Base-by-base conservation (phyloP, 2,888 invertebrate genomes). In the Eudemis profundana region DNA sequence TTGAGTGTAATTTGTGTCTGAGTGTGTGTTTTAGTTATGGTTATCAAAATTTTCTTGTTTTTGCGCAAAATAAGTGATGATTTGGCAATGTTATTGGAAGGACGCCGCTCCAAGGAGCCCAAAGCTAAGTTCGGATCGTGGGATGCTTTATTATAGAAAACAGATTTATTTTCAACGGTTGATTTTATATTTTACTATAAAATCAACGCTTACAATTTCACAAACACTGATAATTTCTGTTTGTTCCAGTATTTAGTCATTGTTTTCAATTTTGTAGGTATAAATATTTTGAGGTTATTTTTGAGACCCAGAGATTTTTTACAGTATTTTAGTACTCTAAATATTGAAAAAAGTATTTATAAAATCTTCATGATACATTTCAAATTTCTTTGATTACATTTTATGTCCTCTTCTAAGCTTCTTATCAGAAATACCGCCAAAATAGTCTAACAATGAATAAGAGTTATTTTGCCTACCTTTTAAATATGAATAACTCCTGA, bases 81-180 rank as follows among this genome's bases (percentile, higher is more conserved):
- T 80, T 78, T 69, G 66, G 67, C 56, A 72, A 64, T 73, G 68
- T 73, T 79, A 69, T 78, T 74, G 70, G 73, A 80, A 73, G 76
- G 85, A 88, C 84, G 88, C 85, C 75, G 76, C 76, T 74, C 69
- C 70, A 68, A 70, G 71, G 70, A 72, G 78, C 72, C 72, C 73
- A 81, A 77, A 79, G 86, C 88, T 89, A 88, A 79, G 83, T 89
- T 87, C 85, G 81, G 78, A 74, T 74, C 70, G 77, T 75, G 75
- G 66, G 72, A 76, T 76, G 77, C 72, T 78, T 79, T 75, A 69
- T 76, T 75, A 65, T 54, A 60, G 23, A 15, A 60, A 29, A 15
- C 29, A 29, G 10, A 3, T 29, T 8, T 38, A 14, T 60, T 59
- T 51, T 2, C 23, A n/a, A 8, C 5, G 0, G 2, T 29, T 15